phyloP scores from a whole-genome alignment of 1,140 invertebrate genomes.

The Zophobas morio region DNA sequence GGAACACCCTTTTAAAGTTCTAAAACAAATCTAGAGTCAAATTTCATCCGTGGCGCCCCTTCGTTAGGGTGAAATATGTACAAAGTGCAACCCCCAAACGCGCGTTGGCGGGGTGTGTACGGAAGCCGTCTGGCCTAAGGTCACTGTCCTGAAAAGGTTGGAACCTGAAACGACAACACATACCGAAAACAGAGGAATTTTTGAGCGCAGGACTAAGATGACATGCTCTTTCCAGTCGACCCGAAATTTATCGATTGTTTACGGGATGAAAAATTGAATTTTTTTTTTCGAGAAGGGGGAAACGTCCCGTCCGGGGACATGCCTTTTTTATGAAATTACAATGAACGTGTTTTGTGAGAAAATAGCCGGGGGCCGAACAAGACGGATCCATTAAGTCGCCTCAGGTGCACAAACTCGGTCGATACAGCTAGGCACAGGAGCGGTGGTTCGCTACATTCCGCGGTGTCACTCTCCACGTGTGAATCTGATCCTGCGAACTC shows the following conservation, averaged over 20 bases:
- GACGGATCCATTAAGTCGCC: conserved; percentile 34
- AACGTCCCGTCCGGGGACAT: conserved; percentile 17
- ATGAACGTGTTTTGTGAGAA: conserved; percentile 16
- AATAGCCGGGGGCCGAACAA: conserved; percentile 34
- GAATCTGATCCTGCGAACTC: conserved; percentile 8
- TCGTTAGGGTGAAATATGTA: no score
- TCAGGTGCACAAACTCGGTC: conserved; percentile 34
- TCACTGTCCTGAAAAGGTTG: conserved; percentile 29
- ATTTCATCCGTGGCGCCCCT: no score
- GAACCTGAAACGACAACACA: conserved; percentile 3
- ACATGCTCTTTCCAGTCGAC: neutral
- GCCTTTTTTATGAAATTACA: neutral
- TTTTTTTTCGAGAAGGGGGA: neutral
- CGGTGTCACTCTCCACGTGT: conserved; percentile 26
- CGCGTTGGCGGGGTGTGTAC: conserved; percentile 18
- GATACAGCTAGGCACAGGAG: conserved; percentile 20
- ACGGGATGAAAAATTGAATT: conserved; percentile 20
- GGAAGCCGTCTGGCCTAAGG: conserved; percentile 30
- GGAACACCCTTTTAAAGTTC: no score
- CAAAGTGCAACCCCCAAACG: neutral
- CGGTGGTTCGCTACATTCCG: conserved; percentile 7
- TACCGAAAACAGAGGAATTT: neutral
- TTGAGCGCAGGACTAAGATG: conserved; percentile 21
- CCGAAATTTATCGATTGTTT: conserved; percentile 40
- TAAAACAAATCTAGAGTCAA: no score